phyloP scores from a whole-genome alignment of 2,113 vertebrate genomes.

The Vulpes ferrilata region DNA sequence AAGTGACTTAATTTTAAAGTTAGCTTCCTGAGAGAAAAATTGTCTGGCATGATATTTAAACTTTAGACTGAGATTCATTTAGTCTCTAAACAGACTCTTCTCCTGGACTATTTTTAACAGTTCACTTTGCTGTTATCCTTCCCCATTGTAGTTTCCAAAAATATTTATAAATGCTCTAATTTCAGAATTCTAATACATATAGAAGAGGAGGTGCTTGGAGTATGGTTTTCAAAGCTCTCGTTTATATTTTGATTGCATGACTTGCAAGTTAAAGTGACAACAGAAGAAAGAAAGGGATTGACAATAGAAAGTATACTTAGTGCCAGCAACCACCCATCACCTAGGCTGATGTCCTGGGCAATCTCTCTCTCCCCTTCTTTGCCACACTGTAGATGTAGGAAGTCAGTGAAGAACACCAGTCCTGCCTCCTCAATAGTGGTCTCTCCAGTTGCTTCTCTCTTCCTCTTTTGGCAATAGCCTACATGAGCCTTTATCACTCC shows the following conservation, averaged over 20 bases:
- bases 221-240: constrained; percentile 58
- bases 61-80: constrained; percentile 66
- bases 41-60: constrained; percentile 57
- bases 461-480: background rate
- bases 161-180: constrained; percentile 55
- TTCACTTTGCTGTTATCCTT: constrained; percentile 65
- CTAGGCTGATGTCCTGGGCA: background rate
- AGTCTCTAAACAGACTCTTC: constrained; percentile 73
- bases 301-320: background rate
- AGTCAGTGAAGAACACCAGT: background rate
- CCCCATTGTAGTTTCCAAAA: constrained; percentile 64
- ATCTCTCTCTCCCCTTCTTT: background rate
- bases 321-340: background rate
- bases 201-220: constrained; percentile 22
- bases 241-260: constrained; percentile 44
- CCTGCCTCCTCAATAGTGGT: background rate
- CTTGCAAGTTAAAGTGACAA: constrained; percentile 29
- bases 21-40: constrained; percentile 64
- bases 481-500: background rate
- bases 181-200: constrained; percentile 58
- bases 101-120: background rate
- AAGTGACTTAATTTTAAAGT: constrained; percentile 61
- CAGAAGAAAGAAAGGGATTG: background rate
- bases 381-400: background rate
- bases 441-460: background rate